Base-by-base conservation (phyloP, 2,797 vertebrate genomes). In the Pempheris klunzingeri region DNA sequence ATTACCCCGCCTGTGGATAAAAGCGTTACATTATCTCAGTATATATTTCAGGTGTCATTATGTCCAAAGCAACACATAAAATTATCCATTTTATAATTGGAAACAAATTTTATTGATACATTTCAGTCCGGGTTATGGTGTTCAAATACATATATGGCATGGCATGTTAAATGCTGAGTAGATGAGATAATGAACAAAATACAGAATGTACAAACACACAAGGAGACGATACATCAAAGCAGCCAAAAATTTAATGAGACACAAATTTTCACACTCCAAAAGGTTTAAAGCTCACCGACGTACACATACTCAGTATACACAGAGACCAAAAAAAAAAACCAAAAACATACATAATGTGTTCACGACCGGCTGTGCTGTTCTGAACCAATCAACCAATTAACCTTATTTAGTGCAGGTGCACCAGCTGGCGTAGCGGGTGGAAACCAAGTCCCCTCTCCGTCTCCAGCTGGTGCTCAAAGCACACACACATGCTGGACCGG, bases 341-440 rank as follows among this genome's bases (percentile, higher is more conserved):
- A 55, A 70, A 47, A 38, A 34, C 18, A 65, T 44, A 24, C 22
- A 83, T 67, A 78, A 69, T 74, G 41, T 36, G 38, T 79, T 77
- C 47, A 64, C 9, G 8, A 60, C 69, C 26, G 41, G 70, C 67
- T 83, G 75, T 76, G 75, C 70, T 87, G 75, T 80, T 88, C 75
- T 73, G 70, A 87, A 79, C 77, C 85, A 86, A 74, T 88, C 78
- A 70, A 82, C 81, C 87, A 88, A 75, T 90, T 89, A 84, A 85
- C 83, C 63, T 82, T 68, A 70, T 80, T 84, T 68, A 58, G 80
- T 90, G 43, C 87, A 90, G 86, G 86, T 88, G 85, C 88, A 84
- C 78, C 84, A 87, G 81, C 89, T 83, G 85, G 77, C 66, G n/a
- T 15, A 69, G 77, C 47, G n/a, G 58, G 66, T 78, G 55, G 52